phyloP scores from a whole-genome alignment of 2,888 invertebrate species.

The Idaea dimidiata region DNA sequence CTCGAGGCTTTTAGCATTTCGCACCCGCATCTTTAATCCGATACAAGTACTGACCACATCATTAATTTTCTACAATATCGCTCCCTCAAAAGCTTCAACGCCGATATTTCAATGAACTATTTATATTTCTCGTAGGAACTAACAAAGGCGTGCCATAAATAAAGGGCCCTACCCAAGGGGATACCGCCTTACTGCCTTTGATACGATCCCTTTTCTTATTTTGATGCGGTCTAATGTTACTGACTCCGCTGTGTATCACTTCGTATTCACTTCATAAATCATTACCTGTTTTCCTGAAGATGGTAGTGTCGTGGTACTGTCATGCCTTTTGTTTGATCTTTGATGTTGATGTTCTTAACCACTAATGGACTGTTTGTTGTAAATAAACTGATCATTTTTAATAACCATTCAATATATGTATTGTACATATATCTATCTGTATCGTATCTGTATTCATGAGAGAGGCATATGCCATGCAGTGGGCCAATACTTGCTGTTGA shows the following conservation, averaged over 20 bases:
- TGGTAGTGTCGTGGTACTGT: slow-evolving; percentile 14
- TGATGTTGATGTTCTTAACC: neutral
- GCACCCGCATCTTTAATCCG: slow-evolving; percentile 67
- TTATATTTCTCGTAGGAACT: slow-evolving; percentile 72
- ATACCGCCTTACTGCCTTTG: slow-evolving; percentile 73
- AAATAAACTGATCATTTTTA: neutral
- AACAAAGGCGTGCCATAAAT: slow-evolving; percentile 77
- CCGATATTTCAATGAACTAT: slow-evolving; percentile 77
- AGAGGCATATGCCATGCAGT: too few species aligned
- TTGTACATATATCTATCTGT: too few species aligned
- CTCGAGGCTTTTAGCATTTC: slow-evolving; percentile 71
- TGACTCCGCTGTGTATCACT: slow-evolving; percentile 60
- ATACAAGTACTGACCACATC: slow-evolving; percentile 76
- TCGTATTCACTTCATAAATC: slow-evolving; percentile 68
- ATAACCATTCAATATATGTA: too few species aligned
- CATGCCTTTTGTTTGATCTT: slow-evolving; percentile 11
- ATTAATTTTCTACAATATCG: slow-evolving; percentile 77
- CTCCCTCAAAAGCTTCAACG: slow-evolving; percentile 69
- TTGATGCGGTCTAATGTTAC: slow-evolving; percentile 72
- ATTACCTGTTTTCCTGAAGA: slow-evolving; percentile 56
- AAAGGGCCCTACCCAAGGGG: slow-evolving; percentile 67
- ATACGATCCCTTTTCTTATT: slow-evolving; percentile 76
- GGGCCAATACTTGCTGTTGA: too few species aligned
- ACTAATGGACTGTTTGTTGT: neutral
- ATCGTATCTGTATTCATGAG: too few species aligned